Evolutionary conservation across 2,888 invertebrate genomes (phyloP).

Genomic region (Ectemnius continuus): DNA sequence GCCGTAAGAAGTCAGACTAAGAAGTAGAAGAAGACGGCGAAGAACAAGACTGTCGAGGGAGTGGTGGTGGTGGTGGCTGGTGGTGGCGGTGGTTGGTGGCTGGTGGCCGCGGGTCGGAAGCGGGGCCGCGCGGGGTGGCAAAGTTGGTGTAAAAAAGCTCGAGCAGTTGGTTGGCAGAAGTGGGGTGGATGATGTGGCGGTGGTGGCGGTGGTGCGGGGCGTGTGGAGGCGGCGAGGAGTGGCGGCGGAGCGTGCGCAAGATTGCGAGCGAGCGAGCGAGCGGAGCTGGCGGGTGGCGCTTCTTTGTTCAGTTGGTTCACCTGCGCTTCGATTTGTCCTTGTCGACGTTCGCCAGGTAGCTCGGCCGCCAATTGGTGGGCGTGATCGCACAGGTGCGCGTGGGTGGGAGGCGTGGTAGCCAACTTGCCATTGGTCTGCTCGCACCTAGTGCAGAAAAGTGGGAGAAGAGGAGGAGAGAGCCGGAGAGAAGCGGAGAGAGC

Average conservation of each 20-base stretch:
- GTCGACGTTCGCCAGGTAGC: slow-evolving; percentile 58
- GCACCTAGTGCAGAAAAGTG: neutral
- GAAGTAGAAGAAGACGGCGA: slow-evolving; percentile 17
- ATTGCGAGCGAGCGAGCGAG: too few species aligned
- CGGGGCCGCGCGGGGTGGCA: too few species aligned
- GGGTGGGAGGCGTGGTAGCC: slow-evolving; percentile 75
- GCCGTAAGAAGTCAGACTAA: slow-evolving; percentile 27
- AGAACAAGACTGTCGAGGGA: slow-evolving; percentile 1
- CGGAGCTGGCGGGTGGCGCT: neutral
- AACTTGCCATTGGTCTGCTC: slow-evolving; percentile 65
- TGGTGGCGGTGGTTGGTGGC: too few species aligned
- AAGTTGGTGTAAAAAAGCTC: too few species aligned
- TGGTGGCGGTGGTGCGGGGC: too few species aligned
- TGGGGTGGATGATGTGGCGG: too few species aligned
- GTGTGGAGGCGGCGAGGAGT: too few species aligned
- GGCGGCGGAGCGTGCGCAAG: too few species aligned
- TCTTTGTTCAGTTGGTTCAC: neutral
- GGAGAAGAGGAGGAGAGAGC: neutral
- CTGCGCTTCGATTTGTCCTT: slow-evolving; percentile 17
- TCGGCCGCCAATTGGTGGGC: slow-evolving; percentile 70
- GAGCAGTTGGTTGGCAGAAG: too few species aligned
- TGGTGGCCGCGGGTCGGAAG: too few species aligned
- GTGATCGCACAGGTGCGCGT: slow-evolving; percentile 76
- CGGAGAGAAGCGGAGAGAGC: too few species aligned
- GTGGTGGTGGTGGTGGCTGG: too few species aligned